Conservation (phyloP, 2,888 invertebrate species). For the Drosophila bunnanda region DNA sequence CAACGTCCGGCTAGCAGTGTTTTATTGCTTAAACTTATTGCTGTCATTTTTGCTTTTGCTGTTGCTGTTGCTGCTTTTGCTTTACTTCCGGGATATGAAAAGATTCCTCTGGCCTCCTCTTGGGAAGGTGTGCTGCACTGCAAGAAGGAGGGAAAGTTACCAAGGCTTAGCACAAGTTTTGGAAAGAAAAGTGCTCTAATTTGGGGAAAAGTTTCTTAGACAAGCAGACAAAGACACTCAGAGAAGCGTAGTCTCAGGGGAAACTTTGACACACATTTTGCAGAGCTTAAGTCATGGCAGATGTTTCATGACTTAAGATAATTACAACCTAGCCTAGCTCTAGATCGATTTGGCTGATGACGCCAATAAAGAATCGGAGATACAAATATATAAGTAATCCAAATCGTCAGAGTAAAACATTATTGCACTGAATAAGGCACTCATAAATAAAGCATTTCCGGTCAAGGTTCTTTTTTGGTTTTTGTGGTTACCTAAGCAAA, state of each 20-base stretch:
- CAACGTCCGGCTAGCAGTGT: constrained; percentile 56
- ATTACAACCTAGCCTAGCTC: neutral
- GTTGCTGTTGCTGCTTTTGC: constrained; percentile 17
- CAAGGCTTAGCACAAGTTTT: constrained; percentile 3
- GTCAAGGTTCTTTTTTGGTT: neutral
- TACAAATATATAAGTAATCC: neutral
- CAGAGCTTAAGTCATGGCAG: neutral
- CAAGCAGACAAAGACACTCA: constrained; percentile 10
- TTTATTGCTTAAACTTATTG: constrained; percentile 77
- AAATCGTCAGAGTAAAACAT: too few species aligned
- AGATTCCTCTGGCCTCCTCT: constrained; percentile 30
- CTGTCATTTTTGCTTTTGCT: constrained; percentile 70
- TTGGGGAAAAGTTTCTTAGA: constrained; percentile 19
- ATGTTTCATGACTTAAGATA: neutral
- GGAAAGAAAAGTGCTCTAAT: neutral
- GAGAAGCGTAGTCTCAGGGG: neutral
- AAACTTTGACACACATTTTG: constrained; percentile 16
- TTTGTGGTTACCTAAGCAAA: neutral
- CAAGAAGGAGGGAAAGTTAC: constrained; percentile 39
- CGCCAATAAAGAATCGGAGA: neutral
- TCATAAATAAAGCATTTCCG: neutral
- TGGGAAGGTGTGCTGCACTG: constrained; percentile 55
- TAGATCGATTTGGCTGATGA: neutral
- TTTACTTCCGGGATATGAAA: constrained; percentile 58
- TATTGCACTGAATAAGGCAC: too few species aligned